phyloP scores from a whole-genome alignment of 2,888 invertebrate genomes.

The Watsonalla cultraria region DNA sequence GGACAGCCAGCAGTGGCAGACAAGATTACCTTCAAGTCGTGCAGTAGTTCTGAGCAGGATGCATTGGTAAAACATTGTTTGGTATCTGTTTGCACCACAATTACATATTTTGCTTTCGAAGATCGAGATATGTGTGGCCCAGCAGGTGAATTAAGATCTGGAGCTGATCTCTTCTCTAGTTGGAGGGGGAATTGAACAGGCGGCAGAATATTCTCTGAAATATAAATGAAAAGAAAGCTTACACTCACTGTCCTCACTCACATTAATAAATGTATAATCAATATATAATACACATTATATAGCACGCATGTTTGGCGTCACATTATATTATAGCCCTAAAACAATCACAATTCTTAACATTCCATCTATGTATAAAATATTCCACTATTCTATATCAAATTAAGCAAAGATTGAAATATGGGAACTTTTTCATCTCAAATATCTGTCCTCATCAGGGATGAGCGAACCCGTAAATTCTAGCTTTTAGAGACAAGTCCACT shows the following conservation, averaged over 20 bases:
- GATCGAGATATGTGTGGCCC: not conserved
- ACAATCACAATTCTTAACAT: too few relatives aligned
- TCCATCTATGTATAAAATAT: too few relatives aligned
- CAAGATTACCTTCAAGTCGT: conserved; percentile 54
- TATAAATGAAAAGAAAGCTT: not conserved
- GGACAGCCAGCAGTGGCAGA: too few relatives aligned
- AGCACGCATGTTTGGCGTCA: not conserved
- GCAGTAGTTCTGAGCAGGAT: conserved; percentile 47
- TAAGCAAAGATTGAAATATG: too few relatives aligned
- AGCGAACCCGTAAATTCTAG: too few relatives aligned
- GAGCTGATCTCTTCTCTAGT: conserved; percentile 35
- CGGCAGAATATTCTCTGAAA: conserved; percentile 55
- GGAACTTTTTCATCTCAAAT: too few relatives aligned
- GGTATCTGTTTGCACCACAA: conserved; percentile 65
- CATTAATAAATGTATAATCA: not conserved
- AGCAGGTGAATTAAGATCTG: conserved; percentile 17
- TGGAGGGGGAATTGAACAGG: conserved; percentile 42
- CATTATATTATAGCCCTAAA: too few relatives aligned
- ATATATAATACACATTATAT: not conserved
- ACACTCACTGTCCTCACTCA: too few relatives aligned
- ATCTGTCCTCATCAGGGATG: too few relatives aligned
- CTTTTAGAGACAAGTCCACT: too few relatives aligned
- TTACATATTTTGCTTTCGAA: conserved; percentile 42
- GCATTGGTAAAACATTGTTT: conserved; percentile 39
- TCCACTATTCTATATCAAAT: too few relatives aligned